Conservation (phyloP, 2,797 vertebrate species). For the Brotogeris chrysoptera region DNA sequence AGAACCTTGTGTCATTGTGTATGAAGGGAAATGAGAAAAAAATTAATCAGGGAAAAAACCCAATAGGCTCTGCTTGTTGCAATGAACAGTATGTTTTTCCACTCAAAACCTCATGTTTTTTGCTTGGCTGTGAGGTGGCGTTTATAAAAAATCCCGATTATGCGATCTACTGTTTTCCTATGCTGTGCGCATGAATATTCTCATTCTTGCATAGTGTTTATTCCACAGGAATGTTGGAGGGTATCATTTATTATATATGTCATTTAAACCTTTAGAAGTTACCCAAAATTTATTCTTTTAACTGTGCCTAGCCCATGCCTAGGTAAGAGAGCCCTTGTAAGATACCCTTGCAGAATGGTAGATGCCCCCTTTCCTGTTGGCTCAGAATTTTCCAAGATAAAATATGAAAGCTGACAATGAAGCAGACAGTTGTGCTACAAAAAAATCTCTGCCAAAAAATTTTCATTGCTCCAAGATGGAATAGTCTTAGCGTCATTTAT, state of each 20-base stretch:
- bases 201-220: neutral
- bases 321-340: neutral
- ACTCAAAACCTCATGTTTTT: neutral
- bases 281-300: neutral
- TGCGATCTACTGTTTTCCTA: neutral
- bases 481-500: neutral
- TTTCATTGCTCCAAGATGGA: neutral
- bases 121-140: neutral
- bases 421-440: neutral
- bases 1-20: neutral
- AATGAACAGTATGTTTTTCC: neutral
- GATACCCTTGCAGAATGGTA: neutral
- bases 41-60: neutral
- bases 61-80: neutral
- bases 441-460: neutral
- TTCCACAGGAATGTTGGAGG: neutral
- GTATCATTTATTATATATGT: neutral
- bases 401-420: neutral
- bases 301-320: accelerated
- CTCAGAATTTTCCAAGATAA: neutral
- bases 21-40: neutral
- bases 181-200: neutral
- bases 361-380: neutral
- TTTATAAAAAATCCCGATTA: neutral
- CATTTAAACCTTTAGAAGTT: neutral